phyloP scores from a whole-genome alignment of 2,797 vertebrate genomes.

The Leptatherina wallacei region DNA sequence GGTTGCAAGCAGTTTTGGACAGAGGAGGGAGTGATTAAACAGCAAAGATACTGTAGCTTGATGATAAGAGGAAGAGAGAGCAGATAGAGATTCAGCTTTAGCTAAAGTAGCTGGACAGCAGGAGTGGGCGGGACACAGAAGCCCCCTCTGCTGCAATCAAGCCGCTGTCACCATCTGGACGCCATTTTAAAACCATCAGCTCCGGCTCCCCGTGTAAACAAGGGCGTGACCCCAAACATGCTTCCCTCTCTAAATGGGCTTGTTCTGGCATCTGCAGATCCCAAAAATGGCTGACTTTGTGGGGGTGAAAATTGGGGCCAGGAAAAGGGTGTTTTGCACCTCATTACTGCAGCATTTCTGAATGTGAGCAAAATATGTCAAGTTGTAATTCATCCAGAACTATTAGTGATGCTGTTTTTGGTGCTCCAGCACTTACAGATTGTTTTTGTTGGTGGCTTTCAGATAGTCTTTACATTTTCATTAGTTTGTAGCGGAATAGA shows the following conservation, averaged over 20 bases:
- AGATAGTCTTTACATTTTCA: slow-evolving; percentile 3
- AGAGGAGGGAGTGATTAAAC: slow-evolving; percentile 46
- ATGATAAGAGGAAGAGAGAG: slow-evolving; percentile 45
- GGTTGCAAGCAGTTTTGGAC: slow-evolving; percentile 19
- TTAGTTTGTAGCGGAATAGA: neutral
- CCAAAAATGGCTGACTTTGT: slow-evolving; percentile 76
- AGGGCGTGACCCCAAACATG: slow-evolving; percentile 80
- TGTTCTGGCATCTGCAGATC: slow-evolving; percentile 73
- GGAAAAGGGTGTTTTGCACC: slow-evolving; percentile 47
- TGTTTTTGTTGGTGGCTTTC: slow-evolving; percentile 9
- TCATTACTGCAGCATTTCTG: slow-evolving; percentile 45
- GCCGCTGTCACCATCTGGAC: slow-evolving; percentile 82
- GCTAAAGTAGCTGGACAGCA: slow-evolving; percentile 75
- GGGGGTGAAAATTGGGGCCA: slow-evolving; percentile 54
- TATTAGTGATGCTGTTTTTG: slow-evolving; percentile 1
- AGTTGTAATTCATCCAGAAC: slow-evolving; percentile 34
- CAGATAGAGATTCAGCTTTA: slow-evolving; percentile 60
- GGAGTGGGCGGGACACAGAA: slow-evolving; percentile 71
- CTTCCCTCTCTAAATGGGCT: slow-evolving; percentile 75
- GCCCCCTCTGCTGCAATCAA: slow-evolving; percentile 77
- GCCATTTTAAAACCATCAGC: slow-evolving; percentile 85
- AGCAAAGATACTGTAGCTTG: slow-evolving; percentile 35
- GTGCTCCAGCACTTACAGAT: neutral
- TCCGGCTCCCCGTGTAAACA: slow-evolving; percentile 79
- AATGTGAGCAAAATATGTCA: slow-evolving; percentile 39